Percentiles rank a stretch among this genome's conserved stretches.
Evolutionary conservation across 2,888 invertebrate species (phyloP).

Genomic region (Acanthosepion pharaonis): DNA sequence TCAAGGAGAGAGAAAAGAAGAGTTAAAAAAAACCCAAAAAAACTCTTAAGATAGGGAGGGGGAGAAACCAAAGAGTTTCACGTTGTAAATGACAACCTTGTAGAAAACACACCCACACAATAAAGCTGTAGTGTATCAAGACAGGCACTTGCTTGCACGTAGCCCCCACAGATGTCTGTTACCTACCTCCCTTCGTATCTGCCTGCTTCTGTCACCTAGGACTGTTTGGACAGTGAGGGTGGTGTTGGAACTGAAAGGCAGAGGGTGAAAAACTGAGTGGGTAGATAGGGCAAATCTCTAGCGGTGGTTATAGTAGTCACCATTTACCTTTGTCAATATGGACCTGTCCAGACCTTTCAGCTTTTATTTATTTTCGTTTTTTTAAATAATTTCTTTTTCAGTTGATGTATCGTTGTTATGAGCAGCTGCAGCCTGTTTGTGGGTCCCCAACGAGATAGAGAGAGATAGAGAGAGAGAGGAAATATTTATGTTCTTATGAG

Average conservation of each 20-base stretch:
- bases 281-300: neutral
- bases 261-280: neutral
- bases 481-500: too few species aligned
- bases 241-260: neutral
- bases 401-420: constrained; percentile 33
- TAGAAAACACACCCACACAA: too few species aligned
- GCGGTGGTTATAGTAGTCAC: neutral
- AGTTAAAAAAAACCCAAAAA: neutral
- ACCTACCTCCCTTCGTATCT: neutral
- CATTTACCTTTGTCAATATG: neutral
- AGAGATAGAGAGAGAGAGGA: too few species aligned
- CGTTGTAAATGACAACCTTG: too few species aligned
- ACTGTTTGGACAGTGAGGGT: neutral
- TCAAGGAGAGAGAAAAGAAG: neutral
- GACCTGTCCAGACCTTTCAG: neutral
- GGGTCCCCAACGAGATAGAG: too few species aligned
- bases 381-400: neutral
- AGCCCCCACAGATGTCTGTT: neutral
- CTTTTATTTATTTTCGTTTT: neutral
- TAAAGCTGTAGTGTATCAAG: too few species aligned
- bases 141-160: constrained; percentile 24
- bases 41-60: too few species aligned
- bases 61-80: too few species aligned
- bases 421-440: neutral
- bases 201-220: neutral